phyloP scores from a whole-genome alignment of 2,113 vertebrate genomes.

The Megaptera novaeangliae region DNA sequence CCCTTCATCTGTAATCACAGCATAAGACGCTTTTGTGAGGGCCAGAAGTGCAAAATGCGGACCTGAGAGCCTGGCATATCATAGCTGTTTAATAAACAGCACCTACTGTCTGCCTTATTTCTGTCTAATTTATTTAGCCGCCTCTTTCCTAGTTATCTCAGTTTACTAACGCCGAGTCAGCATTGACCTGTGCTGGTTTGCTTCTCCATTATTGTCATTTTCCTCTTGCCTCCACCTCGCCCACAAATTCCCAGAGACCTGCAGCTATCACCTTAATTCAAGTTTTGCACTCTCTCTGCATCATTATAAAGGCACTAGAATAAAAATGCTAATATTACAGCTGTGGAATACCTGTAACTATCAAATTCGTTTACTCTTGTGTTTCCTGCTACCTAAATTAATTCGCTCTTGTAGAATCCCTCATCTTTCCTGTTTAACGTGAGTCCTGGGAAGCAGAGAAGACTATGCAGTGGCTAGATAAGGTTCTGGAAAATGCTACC shows the following conservation, averaged over 20 bases:
- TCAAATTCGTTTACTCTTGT: slow-evolving; percentile 69
- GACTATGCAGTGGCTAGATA: slow-evolving; percentile 12
- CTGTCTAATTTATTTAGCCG: background rate
- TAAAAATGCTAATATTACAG: slow-evolving; percentile 33
- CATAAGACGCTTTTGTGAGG: background rate
- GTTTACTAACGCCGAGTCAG: background rate
- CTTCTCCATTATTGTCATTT: background rate
- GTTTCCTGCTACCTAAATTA: slow-evolving; percentile 70
- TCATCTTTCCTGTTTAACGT: slow-evolving; percentile 36
- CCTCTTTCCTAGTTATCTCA: background rate
- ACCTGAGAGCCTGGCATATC: background rate
- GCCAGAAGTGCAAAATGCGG: background rate
- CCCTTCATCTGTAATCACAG: background rate
- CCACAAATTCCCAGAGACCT: background rate
- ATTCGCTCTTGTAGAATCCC: slow-evolving; percentile 44
- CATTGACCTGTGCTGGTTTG: background rate
- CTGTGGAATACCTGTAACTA: slow-evolving; percentile 28
- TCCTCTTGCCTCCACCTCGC: background rate
- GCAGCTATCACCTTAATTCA: slow-evolving; percentile 34
- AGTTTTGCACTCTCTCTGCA: slow-evolving; percentile 8
- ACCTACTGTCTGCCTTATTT: background rate
- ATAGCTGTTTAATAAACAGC: background rate
- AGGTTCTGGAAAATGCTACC: background rate
- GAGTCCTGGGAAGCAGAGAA: slow-evolving; percentile 40
- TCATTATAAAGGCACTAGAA: background rate